Base-by-base conservation (phyloP, 2,888 invertebrate genomes). In the Hermodice carunculata region DNA sequence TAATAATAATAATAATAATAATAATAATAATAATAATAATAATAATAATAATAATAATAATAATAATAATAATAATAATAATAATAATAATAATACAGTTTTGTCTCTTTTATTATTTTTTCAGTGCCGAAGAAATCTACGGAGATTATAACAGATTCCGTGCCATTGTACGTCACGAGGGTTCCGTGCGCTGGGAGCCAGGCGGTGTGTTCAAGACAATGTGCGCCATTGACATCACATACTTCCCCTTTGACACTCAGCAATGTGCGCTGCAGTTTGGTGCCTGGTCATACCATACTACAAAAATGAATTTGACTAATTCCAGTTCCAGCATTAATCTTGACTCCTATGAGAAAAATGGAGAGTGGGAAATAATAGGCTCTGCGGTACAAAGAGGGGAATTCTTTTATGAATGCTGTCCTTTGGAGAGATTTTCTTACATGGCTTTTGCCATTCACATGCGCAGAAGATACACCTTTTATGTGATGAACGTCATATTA, bases 161-260 rank as follows among this genome's bases (percentile, higher is more conserved):
- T 24, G 74, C 72, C 19, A 67, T 75, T 3, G 65, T 75, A 6
- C 61, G 66, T 17, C 44, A 43, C 32, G 43, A 59, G 14, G 75
- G 75, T 6, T 22, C 51, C 26, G 56, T 74, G 37, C 74, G 69
- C 60, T 74, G 74, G 74, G 74, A 74, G 61, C 74, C 74, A 6
- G 73, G 74, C 32, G 74, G 67, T 2, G 54, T 67, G 8, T 75
- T 74, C 56, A 70, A 67, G 56, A 75, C 75, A 3, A 71, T 71
- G 70, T 75, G 75, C 48, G 63, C 64, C 46, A 74, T 75, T n/a
- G 74, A 75, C 60, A 74, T 75, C 63, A 74, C 74, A n/a, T 72
- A 68, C 63, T 75, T 68, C 54, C 75, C 75, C 4, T 75, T 75
- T 54, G 75, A 75, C 44, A 67, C 69, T 19, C 75, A 75, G 52